phyloP scores from a whole-genome alignment of 2,888 invertebrate genomes.

The Saturnia japonica region DNA sequence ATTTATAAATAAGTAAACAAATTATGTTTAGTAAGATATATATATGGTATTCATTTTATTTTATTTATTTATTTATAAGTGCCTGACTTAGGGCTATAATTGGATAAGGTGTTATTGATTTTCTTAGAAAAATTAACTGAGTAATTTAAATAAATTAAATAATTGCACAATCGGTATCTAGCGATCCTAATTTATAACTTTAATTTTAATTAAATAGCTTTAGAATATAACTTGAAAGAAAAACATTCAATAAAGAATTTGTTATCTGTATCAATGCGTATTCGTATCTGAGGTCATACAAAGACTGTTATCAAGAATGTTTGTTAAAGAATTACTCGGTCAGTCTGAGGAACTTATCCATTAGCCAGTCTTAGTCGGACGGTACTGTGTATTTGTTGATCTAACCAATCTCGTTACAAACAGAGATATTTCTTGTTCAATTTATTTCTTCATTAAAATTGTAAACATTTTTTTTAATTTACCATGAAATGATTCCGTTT shows the following conservation, averaged over 20 bases:
- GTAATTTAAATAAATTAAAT: too few species aligned
- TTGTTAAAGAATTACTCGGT: background rate
- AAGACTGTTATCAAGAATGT: background rate
- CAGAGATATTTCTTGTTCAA: background rate
- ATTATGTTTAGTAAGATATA: too few species aligned
- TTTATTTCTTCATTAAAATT: background rate
- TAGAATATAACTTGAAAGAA: background rate
- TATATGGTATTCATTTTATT: too few species aligned
- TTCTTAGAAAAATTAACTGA: too few species aligned
- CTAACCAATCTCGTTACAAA: too few species aligned
- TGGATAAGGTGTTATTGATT: too few species aligned
- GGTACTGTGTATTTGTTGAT: background rate
- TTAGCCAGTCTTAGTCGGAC: background rate
- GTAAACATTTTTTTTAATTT: background rate
- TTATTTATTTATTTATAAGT: too few species aligned
- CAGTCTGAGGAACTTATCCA: background rate
- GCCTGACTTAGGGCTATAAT: too few species aligned
- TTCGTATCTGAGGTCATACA: background rate
- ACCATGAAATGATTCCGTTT: background rate
- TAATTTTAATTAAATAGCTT: too few species aligned
- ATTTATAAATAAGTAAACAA: too few species aligned
- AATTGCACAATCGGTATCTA: too few species aligned
- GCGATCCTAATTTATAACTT: too few species aligned
- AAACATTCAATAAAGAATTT: background rate
- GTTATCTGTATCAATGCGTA: background rate